Conservation (phyloP, 2,888 invertebrate species). For the Allophyes oxyacanthae region DNA sequence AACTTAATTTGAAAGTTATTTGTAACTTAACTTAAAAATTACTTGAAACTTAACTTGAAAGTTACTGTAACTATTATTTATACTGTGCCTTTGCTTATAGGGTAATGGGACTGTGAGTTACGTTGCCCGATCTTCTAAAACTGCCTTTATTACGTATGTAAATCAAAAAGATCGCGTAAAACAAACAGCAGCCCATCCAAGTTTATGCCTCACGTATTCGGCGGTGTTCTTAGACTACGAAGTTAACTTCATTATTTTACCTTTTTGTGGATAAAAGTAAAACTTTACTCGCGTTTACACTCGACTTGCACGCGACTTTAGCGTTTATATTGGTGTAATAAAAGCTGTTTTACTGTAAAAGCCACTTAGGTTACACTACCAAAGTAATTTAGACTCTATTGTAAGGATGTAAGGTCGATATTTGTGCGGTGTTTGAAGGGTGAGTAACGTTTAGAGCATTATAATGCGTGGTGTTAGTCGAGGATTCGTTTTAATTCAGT, state of each 20-base stretch:
- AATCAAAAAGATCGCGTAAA: slow-evolving; percentile 17
- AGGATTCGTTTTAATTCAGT: slow-evolving; percentile 48
- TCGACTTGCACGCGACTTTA: slow-evolving; percentile 49
- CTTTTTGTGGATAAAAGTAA: slow-evolving; percentile 57
- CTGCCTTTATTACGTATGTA: no score
- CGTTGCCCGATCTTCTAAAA: no score
- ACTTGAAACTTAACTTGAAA: no score
- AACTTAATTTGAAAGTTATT: no score
- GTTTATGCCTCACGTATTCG: slow-evolving; percentile 56
- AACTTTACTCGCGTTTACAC: slow-evolving; percentile 53
- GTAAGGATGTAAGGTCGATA: slow-evolving; percentile 6
- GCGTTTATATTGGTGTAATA: slow-evolving; percentile 52
- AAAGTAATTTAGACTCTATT: slow-evolving; percentile 30
- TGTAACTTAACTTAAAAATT: no score
- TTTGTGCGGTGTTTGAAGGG: slow-evolving; percentile 4
- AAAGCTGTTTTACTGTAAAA: slow-evolving; percentile 58
- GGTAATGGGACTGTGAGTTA: no score
- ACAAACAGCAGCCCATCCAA: slow-evolving; percentile 19
- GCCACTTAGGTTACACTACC: slow-evolving; percentile 29
- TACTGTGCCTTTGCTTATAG: not conserved
- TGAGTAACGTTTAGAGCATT: slow-evolving; percentile 36
- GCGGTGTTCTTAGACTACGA: slow-evolving; percentile 35
- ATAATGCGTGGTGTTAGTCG: slow-evolving; percentile 38
- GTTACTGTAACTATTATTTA: no score
- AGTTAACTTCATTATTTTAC: no score